Conservation (phyloP, 1,140 invertebrate species). For the roundworm (Caenorhabditis elegans) region WBcel235 BX284606.5:11570001-11570500, state of each 20-base stretch:
- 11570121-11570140: not conserved
- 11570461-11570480: too few relatives aligned
- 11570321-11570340: not conserved
- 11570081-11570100: not conserved
- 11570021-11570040: not conserved
- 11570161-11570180: constrained; percentile 27
- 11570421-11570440: too few relatives aligned
- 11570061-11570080: not conserved
- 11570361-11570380: too few relatives aligned
- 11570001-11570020: not conserved
- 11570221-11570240: not conserved
- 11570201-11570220: not conserved
- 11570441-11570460: too few relatives aligned
- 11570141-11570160: constrained; percentile 3
- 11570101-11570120: not conserved
- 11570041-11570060: not conserved
- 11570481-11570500: too few relatives aligned
- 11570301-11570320: too few relatives aligned
- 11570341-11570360: too few relatives aligned
- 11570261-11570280: not conserved
- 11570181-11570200: not conserved
- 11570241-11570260: not conserved
- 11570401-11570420: too few relatives aligned
- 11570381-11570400: too few relatives aligned
- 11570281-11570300: not conserved